Conservation (phyloP, 2,797 vertebrate genomes). For the Petrocephalus schoutedeni region DNA sequence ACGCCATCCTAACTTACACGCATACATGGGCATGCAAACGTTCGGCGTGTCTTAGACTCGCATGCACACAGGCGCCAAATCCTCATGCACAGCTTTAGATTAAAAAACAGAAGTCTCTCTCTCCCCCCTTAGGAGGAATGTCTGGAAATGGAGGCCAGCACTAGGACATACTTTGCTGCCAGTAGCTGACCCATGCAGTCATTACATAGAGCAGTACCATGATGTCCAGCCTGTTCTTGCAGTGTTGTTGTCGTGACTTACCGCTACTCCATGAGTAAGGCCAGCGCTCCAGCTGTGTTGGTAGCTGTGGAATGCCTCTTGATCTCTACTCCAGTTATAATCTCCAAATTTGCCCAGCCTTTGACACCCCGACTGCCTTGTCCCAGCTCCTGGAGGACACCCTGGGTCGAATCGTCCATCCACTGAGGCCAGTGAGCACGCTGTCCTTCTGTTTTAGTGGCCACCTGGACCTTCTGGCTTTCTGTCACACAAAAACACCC, state of each 20-base stretch:
- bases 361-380: background rate
- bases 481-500: background rate
- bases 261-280: background rate
- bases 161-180: background rate
- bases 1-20: background rate
- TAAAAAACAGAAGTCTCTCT: background rate
- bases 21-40: slow-evolving; percentile 7
- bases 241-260: slow-evolving; percentile 2
- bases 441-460: background rate
- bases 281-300: background rate
- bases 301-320: background rate
- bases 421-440: background rate
- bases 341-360: background rate
- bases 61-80: background rate
- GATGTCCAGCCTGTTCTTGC: slow-evolving; percentile 1
- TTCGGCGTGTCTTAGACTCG: background rate
- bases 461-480: background rate
- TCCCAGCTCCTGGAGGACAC: slow-evolving; percentile 1
- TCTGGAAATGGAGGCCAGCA: background rate
- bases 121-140: background rate
- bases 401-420: background rate
- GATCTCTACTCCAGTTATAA: background rate
- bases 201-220: background rate
- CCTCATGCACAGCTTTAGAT: background rate
- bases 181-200: background rate